Evolutionary conservation across 2,113 vertebrate genomes (phyloP), one percentile per base, ranked within the genome.

Genomic region (Vicugna pacos): DNA sequence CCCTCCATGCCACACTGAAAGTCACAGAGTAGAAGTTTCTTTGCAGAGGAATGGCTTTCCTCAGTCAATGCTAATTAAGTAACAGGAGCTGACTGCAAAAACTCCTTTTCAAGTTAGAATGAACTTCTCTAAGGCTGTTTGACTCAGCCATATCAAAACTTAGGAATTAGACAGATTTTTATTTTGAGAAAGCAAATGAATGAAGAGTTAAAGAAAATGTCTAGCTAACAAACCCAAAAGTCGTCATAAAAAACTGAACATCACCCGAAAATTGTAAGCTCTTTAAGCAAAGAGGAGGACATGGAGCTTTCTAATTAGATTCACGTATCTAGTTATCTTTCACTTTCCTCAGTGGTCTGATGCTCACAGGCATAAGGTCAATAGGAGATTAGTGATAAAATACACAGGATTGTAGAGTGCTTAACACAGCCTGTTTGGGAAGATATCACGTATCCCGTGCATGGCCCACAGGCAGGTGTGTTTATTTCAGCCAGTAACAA

Each of bases 401-500:
- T 95, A 97, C 20, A 95, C 95, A 96, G 16, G 48, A 46, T 26
- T 73, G 2, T 38, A 82, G 89, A 88, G 73, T 94, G 97, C 56
- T 77, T 93, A 93, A 95, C 62, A 97, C 72, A 92, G 96, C 82
- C 97, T 73, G 81, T 91, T 97, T 95, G 95, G 52, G 93, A 94
- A 72, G 94, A 97, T 86, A 84, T 82, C 87, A 54, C 73, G 26
- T 95, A 32, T 67, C 94, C 94, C 93, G 38, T 92, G 81, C 96
- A 1, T 76, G 79, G 48, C 70, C 88, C 86, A 80, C 91, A 87
- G 92, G 72, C 93, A 96, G 56, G 76, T 83, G n/a, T 98, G 96
- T 98, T 98, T 98, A 97, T 97, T 97, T 86, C 82, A 97, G n/a
- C 20, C 22, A 65, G 96, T 95, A 97, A 98, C 96, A 98, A 98